Percentiles rank a stretch among this genome's conserved stretches.
Conservation (phyloP, 2,888 invertebrate genomes). For the Melanotus villosus region DNA sequence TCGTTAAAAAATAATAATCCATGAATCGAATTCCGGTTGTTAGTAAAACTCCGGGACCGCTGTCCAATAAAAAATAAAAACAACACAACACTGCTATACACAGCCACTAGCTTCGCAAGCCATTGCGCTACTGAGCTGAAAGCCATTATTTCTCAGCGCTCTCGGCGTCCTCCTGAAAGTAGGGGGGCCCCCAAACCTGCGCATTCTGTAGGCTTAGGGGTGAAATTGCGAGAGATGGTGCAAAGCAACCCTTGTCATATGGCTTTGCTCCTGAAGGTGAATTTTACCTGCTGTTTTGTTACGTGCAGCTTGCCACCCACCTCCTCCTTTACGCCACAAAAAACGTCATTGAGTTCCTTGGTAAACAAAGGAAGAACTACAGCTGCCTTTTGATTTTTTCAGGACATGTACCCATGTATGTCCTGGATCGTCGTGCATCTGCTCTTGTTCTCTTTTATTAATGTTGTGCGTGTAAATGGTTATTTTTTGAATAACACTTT, state of each 20-base stretch:
- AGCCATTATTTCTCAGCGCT: slow-evolving; percentile 21
- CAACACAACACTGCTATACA: slow-evolving; percentile 30
- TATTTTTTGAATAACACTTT: slow-evolving; percentile 12
- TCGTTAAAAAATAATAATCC: slow-evolving; percentile 12
- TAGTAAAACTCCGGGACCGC: slow-evolving; percentile 7
- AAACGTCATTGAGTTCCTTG: slow-evolving; percentile 43
- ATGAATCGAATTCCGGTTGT: slow-evolving; percentile 10
- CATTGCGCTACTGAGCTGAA: slow-evolving; percentile 44
- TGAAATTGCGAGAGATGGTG: slow-evolving; percentile 39
- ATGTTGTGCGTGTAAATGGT: slow-evolving; percentile 14
- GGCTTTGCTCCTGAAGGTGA: slow-evolving; percentile 50
- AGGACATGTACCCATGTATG: slow-evolving; percentile 36
- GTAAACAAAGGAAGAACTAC: slow-evolving; percentile 46
- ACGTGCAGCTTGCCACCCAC: slow-evolving; percentile 61
- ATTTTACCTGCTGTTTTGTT: slow-evolving; percentile 55
- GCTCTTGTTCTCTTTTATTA: slow-evolving; percentile 25
- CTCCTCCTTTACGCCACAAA: slow-evolving; percentile 50
- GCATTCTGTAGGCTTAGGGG: slow-evolving; percentile 38
- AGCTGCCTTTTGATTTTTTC: slow-evolving; percentile 50
- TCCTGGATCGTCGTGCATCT: slow-evolving; percentile 46
- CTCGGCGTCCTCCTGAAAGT: slow-evolving; percentile 26
- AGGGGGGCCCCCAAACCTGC: slow-evolving; percentile 43
- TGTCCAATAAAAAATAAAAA: slow-evolving; percentile 8
- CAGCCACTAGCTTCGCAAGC: slow-evolving; percentile 32
- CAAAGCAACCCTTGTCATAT: slow-evolving; percentile 44